A percentile compares a stretch with the other conserved stretches of the same genome.
Evolutionary conservation across 2,888 invertebrate genomes (phyloP).

Genomic region (Diaperis boleti): DNA sequence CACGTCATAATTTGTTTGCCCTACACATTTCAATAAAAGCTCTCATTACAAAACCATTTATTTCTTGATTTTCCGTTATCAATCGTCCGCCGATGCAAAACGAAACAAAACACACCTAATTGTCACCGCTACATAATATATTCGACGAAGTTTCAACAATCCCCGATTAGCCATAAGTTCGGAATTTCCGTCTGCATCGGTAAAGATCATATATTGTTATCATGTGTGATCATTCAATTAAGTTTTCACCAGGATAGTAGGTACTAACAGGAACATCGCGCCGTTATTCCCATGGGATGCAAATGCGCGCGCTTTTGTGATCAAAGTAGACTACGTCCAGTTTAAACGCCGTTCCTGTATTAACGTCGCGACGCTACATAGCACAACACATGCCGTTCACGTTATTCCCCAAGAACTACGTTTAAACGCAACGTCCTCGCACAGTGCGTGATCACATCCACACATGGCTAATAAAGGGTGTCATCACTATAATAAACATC

Average conservation of each 20-base stretch:
- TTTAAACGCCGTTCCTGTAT: slow-evolving; percentile 48
- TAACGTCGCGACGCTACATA: slow-evolving; percentile 53
- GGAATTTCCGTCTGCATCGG: not conserved
- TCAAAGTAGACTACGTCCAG: slow-evolving; percentile 53
- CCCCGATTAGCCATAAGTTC: not conserved
- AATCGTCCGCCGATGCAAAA: too few relatives aligned
- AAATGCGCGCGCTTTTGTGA: slow-evolving; percentile 61
- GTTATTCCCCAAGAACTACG: slow-evolving; percentile 23
- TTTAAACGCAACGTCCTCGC: slow-evolving; percentile 8
- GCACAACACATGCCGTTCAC: slow-evolving; percentile 42
- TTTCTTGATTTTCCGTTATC: too few relatives aligned
- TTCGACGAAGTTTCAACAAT: too few relatives aligned
- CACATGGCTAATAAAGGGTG: slow-evolving; percentile 22
- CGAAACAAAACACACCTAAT: too few relatives aligned
- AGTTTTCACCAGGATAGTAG: slow-evolving; percentile 54
- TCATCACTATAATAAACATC: slow-evolving; percentile 34
- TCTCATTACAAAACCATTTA: too few relatives aligned
- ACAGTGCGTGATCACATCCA: slow-evolving; percentile 21
- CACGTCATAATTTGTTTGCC: too few relatives aligned
- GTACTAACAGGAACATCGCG: slow-evolving; percentile 57
- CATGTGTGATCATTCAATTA: slow-evolving; percentile 55
- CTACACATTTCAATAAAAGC: too few relatives aligned
- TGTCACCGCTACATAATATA: too few relatives aligned
- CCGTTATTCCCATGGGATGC: slow-evolving; percentile 57
- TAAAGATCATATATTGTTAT: slow-evolving; percentile 33